Percentiles rank a stretch among this genome's conserved stretches.
Evolutionary conservation across 2,888 invertebrate genomes (phyloP).

Genomic region (Lithosia quadra): DNA sequence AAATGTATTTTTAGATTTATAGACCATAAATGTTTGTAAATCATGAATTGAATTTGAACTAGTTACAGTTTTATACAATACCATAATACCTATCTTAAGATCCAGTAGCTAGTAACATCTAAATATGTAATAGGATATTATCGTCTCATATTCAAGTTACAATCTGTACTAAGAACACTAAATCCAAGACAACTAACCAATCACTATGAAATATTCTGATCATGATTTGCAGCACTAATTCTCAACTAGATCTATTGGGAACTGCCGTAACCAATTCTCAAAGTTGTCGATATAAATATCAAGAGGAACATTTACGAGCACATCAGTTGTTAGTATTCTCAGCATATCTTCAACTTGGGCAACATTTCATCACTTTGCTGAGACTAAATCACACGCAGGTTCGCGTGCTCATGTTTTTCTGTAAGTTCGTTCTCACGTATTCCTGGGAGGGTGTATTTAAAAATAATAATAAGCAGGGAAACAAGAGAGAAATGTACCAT

Average conservation of each 20-base stretch:
- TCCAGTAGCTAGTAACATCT: too few relatives aligned
- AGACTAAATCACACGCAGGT: conserved; percentile 70
- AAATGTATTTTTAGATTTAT: not conserved
- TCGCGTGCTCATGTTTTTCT: conserved; percentile 29
- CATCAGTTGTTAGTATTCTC: conserved; percentile 71
- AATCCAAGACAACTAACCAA: too few relatives aligned
- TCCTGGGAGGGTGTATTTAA: conserved; percentile 1
- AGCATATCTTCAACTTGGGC: conserved; percentile 65
- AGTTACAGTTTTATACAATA: too few relatives aligned
- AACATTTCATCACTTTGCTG: conserved; percentile 73
- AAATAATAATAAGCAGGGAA: not conserved
- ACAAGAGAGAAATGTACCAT: not conserved
- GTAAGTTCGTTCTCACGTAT: not conserved
- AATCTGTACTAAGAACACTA: not conserved
- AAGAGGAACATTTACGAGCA: conserved; percentile 68
- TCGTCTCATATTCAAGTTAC: fast-evolving
- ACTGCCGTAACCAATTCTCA: conserved; percentile 56
- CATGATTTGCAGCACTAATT: conserved; percentile 62
- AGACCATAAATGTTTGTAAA: not conserved
- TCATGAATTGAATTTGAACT: too few relatives aligned
- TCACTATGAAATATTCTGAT: conserved; percentile 46
- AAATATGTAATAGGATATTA: too few relatives aligned
- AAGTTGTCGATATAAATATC: conserved; percentile 68
- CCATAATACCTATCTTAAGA: too few relatives aligned
- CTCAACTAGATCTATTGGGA: conserved; percentile 50